A percentile compares a stretch with the other conserved stretches of the same genome.
Evolutionary conservation across 30 jellyfish, hydroid and myxozoan species (phyloP).

Genomic region (Sanderia malayensis): DNA sequence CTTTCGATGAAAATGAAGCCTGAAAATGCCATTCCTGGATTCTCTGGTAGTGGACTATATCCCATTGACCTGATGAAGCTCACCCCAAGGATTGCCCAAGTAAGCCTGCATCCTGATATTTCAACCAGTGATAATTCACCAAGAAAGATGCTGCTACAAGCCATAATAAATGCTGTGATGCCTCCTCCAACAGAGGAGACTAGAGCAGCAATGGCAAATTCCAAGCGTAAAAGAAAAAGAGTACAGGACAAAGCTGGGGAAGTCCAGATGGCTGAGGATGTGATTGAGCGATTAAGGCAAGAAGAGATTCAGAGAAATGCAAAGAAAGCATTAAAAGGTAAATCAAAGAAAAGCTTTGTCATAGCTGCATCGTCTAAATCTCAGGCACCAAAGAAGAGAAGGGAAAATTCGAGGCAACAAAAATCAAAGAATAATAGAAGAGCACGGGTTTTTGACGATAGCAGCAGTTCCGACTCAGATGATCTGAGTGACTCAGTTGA

Average conservation of each 20-base stretch:
- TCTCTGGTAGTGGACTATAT: slow-evolving; percentile 40
- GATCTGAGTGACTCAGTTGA: background rate
- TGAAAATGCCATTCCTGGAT: slow-evolving; percentile 40
- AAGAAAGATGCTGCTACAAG: slow-evolving; percentile 32
- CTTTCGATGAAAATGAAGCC: slow-evolving; percentile 25
- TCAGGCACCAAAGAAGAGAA: too few relatives aligned
- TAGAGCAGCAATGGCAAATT: slow-evolving; percentile 31
- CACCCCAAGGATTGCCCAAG: slow-evolving; percentile 8
- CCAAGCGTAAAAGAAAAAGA: slow-evolving; percentile 26
- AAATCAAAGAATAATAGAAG: background rate
- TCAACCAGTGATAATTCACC: slow-evolving; percentile 13
- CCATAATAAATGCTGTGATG: slow-evolving; percentile 29
- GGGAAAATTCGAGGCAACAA: slow-evolving; percentile 19
- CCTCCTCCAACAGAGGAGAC: slow-evolving; percentile 31
- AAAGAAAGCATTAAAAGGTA: slow-evolving; percentile 9
- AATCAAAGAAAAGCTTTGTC: background rate
- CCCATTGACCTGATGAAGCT: slow-evolving; percentile 30
- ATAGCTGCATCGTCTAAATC: slow-evolving; percentile 8
- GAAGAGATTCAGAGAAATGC: slow-evolving; percentile 21
- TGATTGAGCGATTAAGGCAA: slow-evolving; percentile 8
- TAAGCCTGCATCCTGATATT: background rate
- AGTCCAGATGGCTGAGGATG: slow-evolving; percentile 26
- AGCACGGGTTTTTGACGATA: too few relatives aligned
- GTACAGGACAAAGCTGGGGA: slow-evolving; percentile 32
- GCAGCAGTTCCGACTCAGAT: slow-evolving; percentile 3